phyloP scores from a whole-genome alignment of 2,888 invertebrate species.

The Theretra japonica region DNA sequence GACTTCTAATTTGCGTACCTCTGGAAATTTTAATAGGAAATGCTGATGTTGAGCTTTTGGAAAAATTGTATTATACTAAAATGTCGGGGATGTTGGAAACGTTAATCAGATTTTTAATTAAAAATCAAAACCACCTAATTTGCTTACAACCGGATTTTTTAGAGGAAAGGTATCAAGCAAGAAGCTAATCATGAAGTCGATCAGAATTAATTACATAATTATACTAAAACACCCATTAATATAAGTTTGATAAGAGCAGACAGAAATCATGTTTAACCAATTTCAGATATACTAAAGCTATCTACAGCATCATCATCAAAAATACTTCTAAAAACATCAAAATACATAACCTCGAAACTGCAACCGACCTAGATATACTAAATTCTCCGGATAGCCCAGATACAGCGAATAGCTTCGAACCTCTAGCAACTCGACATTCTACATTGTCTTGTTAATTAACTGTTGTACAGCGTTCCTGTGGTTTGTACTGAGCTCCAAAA shows the following conservation, averaged over 20 bases:
- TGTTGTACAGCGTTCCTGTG: constrained; percentile 42
- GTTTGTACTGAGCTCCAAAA: constrained; percentile 38
- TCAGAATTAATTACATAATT: too few relatives aligned
- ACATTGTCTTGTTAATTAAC: constrained; percentile 45
- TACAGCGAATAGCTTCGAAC: neutral
- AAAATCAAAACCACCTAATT: too few relatives aligned
- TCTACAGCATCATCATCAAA: too few relatives aligned
- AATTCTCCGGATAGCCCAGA: neutral
- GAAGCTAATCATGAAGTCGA: too few relatives aligned
- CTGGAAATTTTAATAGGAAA: neutral
- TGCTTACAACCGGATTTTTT: too few relatives aligned
- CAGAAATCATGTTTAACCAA: too few relatives aligned
- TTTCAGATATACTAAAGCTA: too few relatives aligned
- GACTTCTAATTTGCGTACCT: neutral
- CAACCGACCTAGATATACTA: neutral
- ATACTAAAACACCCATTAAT: too few relatives aligned
- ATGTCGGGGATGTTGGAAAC: too few relatives aligned
- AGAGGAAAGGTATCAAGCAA: too few relatives aligned
- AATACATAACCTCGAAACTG: neutral
- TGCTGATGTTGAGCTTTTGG: neutral
- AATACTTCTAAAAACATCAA: neutral
- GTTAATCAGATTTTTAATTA: too few relatives aligned
- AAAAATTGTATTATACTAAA: neutral
- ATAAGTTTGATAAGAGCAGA: too few relatives aligned
- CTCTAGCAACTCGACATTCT: constrained; percentile 28